phyloP scores from a whole-genome alignment of 2,888 invertebrate species.

The Oasisia sp. region DNA sequence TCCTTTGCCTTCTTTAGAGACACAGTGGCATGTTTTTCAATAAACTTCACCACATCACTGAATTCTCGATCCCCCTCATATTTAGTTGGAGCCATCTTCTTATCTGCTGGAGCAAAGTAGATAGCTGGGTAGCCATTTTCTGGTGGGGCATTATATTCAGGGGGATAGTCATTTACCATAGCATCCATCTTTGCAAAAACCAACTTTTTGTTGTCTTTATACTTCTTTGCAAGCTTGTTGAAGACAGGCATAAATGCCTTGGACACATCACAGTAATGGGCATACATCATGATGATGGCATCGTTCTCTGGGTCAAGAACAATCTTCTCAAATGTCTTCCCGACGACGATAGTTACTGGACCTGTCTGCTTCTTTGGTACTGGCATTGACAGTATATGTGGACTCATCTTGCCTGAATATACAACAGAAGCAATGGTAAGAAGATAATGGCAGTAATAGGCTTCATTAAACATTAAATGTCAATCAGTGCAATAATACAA shows the following conservation, averaged over 20 bases:
- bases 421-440: constrained; percentile 23
- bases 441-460: background rate
- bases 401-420: constrained; percentile 66
- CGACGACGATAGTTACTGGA: constrained; percentile 69
- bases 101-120: constrained; percentile 64
- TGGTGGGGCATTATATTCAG: constrained; percentile 45
- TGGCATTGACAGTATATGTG: constrained; percentile 69
- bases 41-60: constrained; percentile 59
- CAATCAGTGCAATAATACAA: too few relatives aligned
- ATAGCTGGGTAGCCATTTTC: constrained; percentile 70
- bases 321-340: constrained; percentile 69
- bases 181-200: constrained; percentile 66
- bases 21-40: constrained; percentile 56
- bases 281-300: constrained; percentile 71
- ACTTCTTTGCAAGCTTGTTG: constrained; percentile 64
- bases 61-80: constrained; percentile 63
- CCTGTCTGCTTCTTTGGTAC: constrained; percentile 68
- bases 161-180: constrained; percentile 68
- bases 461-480: too few relatives aligned
- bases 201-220: constrained; percentile 57
- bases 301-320: constrained; percentile 69
- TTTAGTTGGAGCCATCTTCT: constrained; percentile 62
- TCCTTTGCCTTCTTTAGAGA: constrained; percentile 33
- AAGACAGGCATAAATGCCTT: constrained; percentile 69
- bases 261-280: constrained; percentile 73